Conservation (phyloP, 2,888 invertebrate genomes). For the Fabriciana adippe region DNA sequence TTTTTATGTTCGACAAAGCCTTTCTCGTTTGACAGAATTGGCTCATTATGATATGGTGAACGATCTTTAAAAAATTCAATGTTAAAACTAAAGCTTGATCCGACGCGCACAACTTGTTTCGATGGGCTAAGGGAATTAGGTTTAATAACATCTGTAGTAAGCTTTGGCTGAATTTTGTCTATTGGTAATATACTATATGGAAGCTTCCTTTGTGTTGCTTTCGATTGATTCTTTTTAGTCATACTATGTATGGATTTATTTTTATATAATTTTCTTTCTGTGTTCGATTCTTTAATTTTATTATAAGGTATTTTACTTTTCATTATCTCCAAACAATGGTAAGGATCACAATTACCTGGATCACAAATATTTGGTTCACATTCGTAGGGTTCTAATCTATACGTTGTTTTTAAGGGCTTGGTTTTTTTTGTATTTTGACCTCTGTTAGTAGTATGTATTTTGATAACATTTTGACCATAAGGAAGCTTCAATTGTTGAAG, state of each 20-base stretch:
- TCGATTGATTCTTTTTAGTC: slow-evolving; percentile 14
- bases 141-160: slow-evolving; percentile 2
- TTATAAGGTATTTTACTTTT: slow-evolving; percentile 37
- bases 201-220: slow-evolving; percentile 17
- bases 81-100: slow-evolving; percentile 44
- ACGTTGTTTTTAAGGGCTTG: slow-evolving; percentile 20
- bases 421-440: slow-evolving; percentile 39
- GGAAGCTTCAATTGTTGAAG: background rate
- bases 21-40: background rate
- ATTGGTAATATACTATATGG: slow-evolving; percentile 8
- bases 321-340: slow-evolving; percentile 47
- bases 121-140: slow-evolving; percentile 1
- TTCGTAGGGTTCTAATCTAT: slow-evolving; percentile 44
- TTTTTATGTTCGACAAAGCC: background rate
- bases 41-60: background rate
- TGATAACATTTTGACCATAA: slow-evolving; percentile 2
- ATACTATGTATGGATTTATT: slow-evolving; percentile 29
- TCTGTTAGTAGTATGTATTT: slow-evolving; percentile 34
- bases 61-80: slow-evolving; percentile 44
- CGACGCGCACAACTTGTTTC: slow-evolving; percentile 39
- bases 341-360: slow-evolving; percentile 47
- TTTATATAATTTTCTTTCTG: slow-evolving; percentile 12
- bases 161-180: slow-evolving; percentile 9
- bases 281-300: slow-evolving; percentile 24
- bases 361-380: slow-evolving; percentile 49